Conservation (phyloP, 1,140 invertebrate genomes). For the Drosophila malerkotliana region DNA sequence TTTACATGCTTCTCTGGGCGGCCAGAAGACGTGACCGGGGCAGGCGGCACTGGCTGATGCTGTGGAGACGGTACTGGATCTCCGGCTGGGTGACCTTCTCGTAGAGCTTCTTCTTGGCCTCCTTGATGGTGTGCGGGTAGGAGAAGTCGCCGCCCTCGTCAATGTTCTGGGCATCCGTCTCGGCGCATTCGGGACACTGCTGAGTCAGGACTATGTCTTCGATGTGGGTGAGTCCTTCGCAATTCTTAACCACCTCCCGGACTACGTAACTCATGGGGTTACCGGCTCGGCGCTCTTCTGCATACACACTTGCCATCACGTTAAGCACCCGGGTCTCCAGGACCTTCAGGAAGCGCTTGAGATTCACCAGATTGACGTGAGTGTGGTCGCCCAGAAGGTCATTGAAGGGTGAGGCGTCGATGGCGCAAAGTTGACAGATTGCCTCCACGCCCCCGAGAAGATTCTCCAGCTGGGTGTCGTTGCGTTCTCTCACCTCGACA, state of each 20-base stretch:
- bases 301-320: conserved; percentile 55
- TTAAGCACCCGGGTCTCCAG: conserved; percentile 55
- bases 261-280: conserved; percentile 35
- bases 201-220: conserved; percentile 62
- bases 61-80: conserved; percentile 70
- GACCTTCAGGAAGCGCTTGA: conserved; percentile 50
- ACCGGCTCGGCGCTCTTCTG: conserved; percentile 43
- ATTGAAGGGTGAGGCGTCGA: conserved; percentile 35
- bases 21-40: conserved; percentile 56
- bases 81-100: conserved; percentile 68
- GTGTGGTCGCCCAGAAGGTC: conserved; percentile 49
- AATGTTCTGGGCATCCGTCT: conserved; percentile 65
- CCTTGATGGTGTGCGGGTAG: conserved; percentile 44
- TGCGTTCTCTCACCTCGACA: conserved; percentile 27
- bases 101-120: conserved; percentile 58
- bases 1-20: conserved; percentile 51
- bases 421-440: conserved; percentile 40
- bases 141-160: conserved; percentile 57
- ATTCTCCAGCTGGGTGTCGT: conserved; percentile 43
- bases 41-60: conserved; percentile 62
- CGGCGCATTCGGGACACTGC: conserved; percentile 72
- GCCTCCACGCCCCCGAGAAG: conserved; percentile 56
- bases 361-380: conserved; percentile 53
- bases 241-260: conserved; percentile 52
- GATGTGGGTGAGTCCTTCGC: conserved; percentile 51